These are phyloP conservation scores for Scaptodrosophila lebanonensis DNA, from an alignment of 1,140 invertebrate genomes.

Conservation along the genomic window DNA sequence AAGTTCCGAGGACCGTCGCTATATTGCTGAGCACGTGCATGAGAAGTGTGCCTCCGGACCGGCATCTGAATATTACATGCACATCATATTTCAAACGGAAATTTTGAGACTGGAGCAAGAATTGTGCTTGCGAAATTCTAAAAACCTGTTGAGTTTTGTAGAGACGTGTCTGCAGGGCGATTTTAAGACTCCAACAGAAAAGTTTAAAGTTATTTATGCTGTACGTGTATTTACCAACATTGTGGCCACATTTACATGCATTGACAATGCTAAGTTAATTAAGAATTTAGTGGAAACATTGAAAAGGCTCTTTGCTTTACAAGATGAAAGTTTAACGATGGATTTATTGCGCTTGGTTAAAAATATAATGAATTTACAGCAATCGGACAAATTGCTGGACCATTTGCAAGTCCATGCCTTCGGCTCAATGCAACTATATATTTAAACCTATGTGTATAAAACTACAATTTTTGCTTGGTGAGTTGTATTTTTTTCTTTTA, in stretches of 20 bases:
- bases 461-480: no score
- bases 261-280: background rate
- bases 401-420: slow-evolving; percentile 19
- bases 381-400: slow-evolving; percentile 20
- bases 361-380: slow-evolving; percentile 19
- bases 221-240: slow-evolving; percentile 54
- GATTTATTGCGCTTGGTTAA: slow-evolving; percentile 39
- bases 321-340: slow-evolving; percentile 9
- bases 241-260: slow-evolving; percentile 12
- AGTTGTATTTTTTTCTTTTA: no score
- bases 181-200: background rate
- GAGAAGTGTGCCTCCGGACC: slow-evolving; percentile 13
- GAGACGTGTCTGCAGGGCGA: background rate
- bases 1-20: slow-evolving; percentile 32
- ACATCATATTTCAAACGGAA: slow-evolving; percentile 44
- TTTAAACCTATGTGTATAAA: background rate
- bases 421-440: background rate
- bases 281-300: slow-evolving; percentile 13
- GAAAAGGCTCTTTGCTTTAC: slow-evolving; percentile 45
- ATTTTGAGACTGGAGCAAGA: slow-evolving; percentile 14
- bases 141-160: slow-evolving; percentile 27
- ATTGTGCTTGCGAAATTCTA: slow-evolving; percentile 10
- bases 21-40: slow-evolving; percentile 37
- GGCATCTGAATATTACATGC: slow-evolving; percentile 50
- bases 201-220: slow-evolving; percentile 32